Evolutionary conservation across 30 jellyfish, hydroid and myxozoan genomes (phyloP), one percentile per base, ranked within the genome.

Genomic region (Catostylus mosaicus): DNA sequence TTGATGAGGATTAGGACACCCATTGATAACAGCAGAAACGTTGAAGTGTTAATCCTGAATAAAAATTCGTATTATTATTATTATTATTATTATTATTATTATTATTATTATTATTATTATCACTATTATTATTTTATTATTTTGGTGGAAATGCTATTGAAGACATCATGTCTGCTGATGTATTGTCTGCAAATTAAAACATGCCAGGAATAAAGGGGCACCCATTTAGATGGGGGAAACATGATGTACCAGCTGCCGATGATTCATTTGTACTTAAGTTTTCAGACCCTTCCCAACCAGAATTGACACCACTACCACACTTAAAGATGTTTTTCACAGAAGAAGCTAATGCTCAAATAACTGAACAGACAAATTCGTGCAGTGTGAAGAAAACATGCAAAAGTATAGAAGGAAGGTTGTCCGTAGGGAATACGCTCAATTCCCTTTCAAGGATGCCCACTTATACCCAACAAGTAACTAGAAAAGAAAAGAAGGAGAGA

Each of bases 401-500:
- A 18, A 19, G 73, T 56, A 38, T 61, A 0, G 32, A 69, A 45
- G 97, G 97, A 16, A 80, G 80, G 10, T 47, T 88, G 8, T 20
- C 85, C 19, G 1, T 54, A 18, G 97, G 86, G 37, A 20, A 54
- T 88, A 18, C 30, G 89, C 19, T 32, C 83, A 47, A 88, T 80
- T 57, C 85, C 95, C 9, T 47, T 63, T 20, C 66, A 67, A 9
- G 77, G 85, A 9, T 88, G 94, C 63, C 84, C 94, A 1, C 78
- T 88, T 30, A 63, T 40, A 3, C 16, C 80, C 43, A 89, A 80
- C 32, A 79, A 80, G 30, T 95, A 80, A 63, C 34, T 78, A 86
- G 61, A 88, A 36, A 70, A 88, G 52, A 29, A 10, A 9, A 95
- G 95, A 32, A 26, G 97, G 1, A 90, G 97, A 12, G 24, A 80